These are phyloP conservation scores for Antedon bifida DNA, from an alignment of 35 echinoderm and acorn worm genomes.

Conservation along the genomic window DNA sequence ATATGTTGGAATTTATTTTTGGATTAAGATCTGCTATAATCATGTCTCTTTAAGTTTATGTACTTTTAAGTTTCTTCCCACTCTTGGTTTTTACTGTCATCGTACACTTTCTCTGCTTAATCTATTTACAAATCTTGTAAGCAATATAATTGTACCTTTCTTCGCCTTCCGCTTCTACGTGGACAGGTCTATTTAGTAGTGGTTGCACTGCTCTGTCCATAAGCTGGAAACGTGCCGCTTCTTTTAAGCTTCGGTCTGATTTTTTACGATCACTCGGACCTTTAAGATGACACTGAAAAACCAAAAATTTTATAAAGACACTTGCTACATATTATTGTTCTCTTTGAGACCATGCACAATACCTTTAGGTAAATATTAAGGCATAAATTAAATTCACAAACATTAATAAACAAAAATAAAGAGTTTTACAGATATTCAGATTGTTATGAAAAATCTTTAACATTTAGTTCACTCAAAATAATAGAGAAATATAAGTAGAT, in stretches of 20 bases:
- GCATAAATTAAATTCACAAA: no score
- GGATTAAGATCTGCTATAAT: no score
- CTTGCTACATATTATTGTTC: not conserved
- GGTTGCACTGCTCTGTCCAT: constrained; percentile 6
- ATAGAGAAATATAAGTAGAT: no score
- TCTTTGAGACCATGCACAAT: not conserved
- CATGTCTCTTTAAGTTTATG: no score
- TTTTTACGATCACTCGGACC: not conserved
- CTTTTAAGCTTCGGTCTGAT: not conserved
- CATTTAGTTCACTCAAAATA: no score
- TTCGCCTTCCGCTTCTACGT: not conserved
- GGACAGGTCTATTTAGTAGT: not conserved
- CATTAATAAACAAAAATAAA: no score
- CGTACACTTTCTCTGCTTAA: not conserved
- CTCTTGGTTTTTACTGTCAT: no score
- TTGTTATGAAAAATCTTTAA: no score
- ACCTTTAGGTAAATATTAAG: not conserved
- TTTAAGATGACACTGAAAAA: not conserved
- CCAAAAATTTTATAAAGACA: not conserved
- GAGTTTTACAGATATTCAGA: no score
- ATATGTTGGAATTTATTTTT: no score
- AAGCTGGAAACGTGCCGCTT: not conserved
- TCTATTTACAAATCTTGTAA: not conserved
- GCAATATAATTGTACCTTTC: not conserved
- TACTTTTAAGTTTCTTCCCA: no score